Percentiles rank a stretch among this genome's conserved stretches.
Conservation (phyloP, 2,888 invertebrate genomes). For the Nemapogon koenigi region DNA sequence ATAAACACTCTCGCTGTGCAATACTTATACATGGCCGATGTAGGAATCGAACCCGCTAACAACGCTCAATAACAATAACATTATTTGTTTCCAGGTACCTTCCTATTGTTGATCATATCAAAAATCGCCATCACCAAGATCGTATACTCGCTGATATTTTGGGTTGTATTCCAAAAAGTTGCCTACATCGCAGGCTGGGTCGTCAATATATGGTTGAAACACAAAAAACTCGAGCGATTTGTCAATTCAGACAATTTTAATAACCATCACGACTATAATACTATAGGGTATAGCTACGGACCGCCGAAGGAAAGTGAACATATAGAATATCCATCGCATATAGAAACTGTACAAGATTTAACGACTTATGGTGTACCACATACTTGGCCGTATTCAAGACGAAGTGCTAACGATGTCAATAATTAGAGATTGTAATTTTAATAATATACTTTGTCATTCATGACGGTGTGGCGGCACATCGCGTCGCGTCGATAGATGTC, state of each 20-base stretch:
- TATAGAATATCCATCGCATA: not conserved
- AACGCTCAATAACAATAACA: too few species aligned
- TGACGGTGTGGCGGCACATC: too few species aligned
- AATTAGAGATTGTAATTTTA: too few species aligned
- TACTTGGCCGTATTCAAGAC: slow-evolving; percentile 10
- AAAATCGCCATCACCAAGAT: slow-evolving; percentile 45
- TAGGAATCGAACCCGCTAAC: too few species aligned
- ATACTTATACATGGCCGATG: too few species aligned
- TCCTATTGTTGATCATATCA: slow-evolving; percentile 35
- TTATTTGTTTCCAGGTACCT: slow-evolving; percentile 35
- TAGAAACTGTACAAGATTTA: not conserved
- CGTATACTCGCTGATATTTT: slow-evolving; percentile 37
- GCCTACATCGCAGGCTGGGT: slow-evolving; percentile 38
- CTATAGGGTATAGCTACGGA: slow-evolving; percentile 50
- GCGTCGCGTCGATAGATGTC: too few species aligned
- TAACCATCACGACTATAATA: slow-evolving; percentile 35
- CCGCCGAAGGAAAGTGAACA: slow-evolving; percentile 25
- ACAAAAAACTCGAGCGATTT: slow-evolving; percentile 18
- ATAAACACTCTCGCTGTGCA: too few species aligned
- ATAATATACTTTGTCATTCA: too few species aligned
- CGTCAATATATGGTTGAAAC: slow-evolving; percentile 41
- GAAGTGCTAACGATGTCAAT: slow-evolving; percentile 1
- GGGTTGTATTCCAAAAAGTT: slow-evolving; percentile 49
- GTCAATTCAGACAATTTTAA: slow-evolving; percentile 1
- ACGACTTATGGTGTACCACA: slow-evolving; percentile 37